Base-by-base conservation (phyloP, 64 coral and sea anemone genomes). In the Actinia tenebrosa region DNA sequence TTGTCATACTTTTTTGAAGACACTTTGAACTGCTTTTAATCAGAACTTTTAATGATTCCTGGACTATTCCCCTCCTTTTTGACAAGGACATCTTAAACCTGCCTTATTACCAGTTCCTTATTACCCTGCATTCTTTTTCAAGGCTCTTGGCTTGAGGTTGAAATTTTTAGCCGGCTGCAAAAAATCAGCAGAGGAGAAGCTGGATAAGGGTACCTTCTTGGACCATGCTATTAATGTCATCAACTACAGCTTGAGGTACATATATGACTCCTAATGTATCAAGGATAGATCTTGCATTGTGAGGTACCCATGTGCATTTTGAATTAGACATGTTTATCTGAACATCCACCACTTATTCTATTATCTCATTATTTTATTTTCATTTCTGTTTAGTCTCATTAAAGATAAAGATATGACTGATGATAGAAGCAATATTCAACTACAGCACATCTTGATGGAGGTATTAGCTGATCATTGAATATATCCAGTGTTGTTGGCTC, bases 111-210 rank as follows among this genome's bases (percentile, higher is more conserved):
- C 30, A 37, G 30, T 55, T 55, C 5, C 53, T 55, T 1, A 55
- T 55, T 58, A n/a, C 19, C 19, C 22, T 66, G 9, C 13, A 10
- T 37, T 75, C 30, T 37, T 59, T 72, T 58, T 71, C 0, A 54
- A 92, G 90, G 90, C 86, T n/a, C 90, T 92, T 60, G 79, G 90
- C 11, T 82, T 82, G 44, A 83, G 90, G 45, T 62, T 92, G 6
- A 92, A 56, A n/a, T 92, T 87, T 44, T 61, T 92, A 6, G 64
- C 59, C 53, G 44, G 63, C 18, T 87, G 86, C 55, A 43, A 85
- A 55, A 63, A 19, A 0, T 45, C 44, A 58, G 60, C 16, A 7
- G 79, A 81, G 17, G 45, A n/a, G 15, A 53, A 3, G 2, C 10
- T 81, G 6, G 50, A 20, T 16, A 53, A 81, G 5, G 6, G 30